These are phyloP conservation scores for Decapterus maruadsi DNA, from an alignment of 2,797 vertebrate species.

Conservation along the genomic window DNA sequence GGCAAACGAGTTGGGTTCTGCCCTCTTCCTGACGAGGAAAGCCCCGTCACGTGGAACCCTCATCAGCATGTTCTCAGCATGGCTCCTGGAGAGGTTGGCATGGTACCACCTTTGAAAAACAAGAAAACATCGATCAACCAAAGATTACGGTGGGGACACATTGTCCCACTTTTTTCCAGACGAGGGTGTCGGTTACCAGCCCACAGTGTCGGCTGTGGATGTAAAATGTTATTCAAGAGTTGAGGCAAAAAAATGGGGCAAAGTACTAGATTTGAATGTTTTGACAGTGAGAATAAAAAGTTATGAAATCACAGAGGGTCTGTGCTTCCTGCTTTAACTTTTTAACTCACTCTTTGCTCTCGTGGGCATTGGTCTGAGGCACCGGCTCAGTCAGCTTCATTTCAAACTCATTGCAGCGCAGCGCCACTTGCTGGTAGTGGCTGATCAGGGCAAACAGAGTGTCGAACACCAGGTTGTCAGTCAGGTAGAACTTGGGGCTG, in stretches of 20 bases:
- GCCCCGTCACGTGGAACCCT: constrained; percentile 96
- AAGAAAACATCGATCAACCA: neutral
- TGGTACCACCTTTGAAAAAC: constrained; percentile 93
- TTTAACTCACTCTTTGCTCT: constrained; percentile 96
- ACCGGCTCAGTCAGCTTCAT: constrained; percentile 98
- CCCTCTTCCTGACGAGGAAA: constrained; percentile 96
- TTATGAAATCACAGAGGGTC: neutral
- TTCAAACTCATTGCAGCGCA: constrained; percentile 99
- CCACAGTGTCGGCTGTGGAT: neutral
- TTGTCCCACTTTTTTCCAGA: neutral
- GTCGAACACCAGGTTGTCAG: constrained; percentile 98
- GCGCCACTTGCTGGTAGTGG: constrained; percentile 98
- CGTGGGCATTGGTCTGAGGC: constrained; percentile 97
- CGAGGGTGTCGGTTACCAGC: no score
- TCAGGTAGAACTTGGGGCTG: constrained; percentile 98
- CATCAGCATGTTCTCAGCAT: constrained; percentile 99
- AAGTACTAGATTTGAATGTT: neutral
- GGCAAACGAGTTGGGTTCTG: constrained; percentile 94
- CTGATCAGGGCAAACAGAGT: constrained; percentile 97
- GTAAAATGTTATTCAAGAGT: neutral
- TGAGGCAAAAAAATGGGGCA: neutral
- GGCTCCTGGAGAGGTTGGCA: constrained; percentile 92
- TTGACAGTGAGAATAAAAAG: neutral
- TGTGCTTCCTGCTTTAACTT: neutral
- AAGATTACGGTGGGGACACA: neutral